Evolutionary conservation across 2,797 vertebrate genomes (phyloP), one percentile per base, ranked within the genome.

Genomic region (Cyclopterus lumpus): DNA sequence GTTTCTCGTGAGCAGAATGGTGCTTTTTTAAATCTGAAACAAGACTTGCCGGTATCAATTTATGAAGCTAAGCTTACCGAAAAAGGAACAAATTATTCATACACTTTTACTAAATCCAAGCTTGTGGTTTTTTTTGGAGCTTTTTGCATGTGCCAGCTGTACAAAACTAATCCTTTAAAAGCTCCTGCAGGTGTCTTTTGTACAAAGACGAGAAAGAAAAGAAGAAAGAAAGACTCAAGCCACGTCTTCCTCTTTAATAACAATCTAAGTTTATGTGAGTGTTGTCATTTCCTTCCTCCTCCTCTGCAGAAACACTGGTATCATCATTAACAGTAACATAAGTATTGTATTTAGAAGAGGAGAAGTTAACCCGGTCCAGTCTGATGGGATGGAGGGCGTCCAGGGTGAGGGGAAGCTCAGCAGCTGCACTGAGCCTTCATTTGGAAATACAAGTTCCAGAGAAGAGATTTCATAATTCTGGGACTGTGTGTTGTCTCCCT

Each of bases 371-470:
- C n/a, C n/a, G n/a, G n/a, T n/a, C n/a, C 46, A 28, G 51, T 67
- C 67, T 60, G 62, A 75, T 66, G 78, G 48, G 79, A 75, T 60
- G 44, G 38, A 55, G 70, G 28, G 49, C 67, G 11, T 73, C 80
- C 38, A 7, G 62, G 82, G 73, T 68, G 75, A 83, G 74, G 74
- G 61, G 74, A 79, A 73, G 58, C 79, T 85, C 79, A 60, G 54
- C 74, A 77, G 78, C 75, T 71, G 64, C 20, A 32, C 79, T 81
- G 73, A 85, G 75, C 85, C 67, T 73, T 32, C 55, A 69, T 78
- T 64, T 63, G 67, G 64, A 85, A 79, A 81, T 54, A 36, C 28
- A 22, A 71, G 48, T 76, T 84, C 71, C 79, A 71, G 63, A 55
- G 77, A 62, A 75, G 6, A 34, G 34, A 34, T 34, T 5, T 34